Conservation (phyloP, 92 coral and sea anemone species). For the Bergia sp. region DNA sequence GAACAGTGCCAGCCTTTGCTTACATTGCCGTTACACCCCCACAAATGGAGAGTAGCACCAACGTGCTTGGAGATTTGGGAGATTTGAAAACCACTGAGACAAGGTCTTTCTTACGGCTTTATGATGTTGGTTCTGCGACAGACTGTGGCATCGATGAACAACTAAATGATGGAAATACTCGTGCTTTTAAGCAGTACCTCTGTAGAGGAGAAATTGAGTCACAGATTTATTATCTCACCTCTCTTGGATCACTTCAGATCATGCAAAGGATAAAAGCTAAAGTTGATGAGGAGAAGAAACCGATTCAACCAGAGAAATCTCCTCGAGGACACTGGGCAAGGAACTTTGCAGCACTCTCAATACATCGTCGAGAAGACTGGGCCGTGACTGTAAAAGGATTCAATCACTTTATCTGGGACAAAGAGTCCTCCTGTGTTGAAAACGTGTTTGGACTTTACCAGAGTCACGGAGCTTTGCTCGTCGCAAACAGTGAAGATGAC, state of each 20-base stretch:
- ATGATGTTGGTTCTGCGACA: too few species aligned
- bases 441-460: slow-evolving; percentile 59
- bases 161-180: neutral
- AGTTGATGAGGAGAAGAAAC: neutral
- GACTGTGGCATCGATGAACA: too few species aligned
- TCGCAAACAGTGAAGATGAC: slow-evolving; percentile 64
- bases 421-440: slow-evolving; percentile 42
- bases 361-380: slow-evolving; percentile 70
- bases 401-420: slow-evolving; percentile 61
- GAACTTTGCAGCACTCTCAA: slow-evolving; percentile 56
- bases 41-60: neutral
- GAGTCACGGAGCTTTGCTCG: slow-evolving; percentile 68
- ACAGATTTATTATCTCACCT: slow-evolving; percentile 51
- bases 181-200: slow-evolving; percentile 21
- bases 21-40: slow-evolving; percentile 54
- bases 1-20: slow-evolving; percentile 66
- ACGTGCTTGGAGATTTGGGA: too few species aligned
- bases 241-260: slow-evolving; percentile 61
- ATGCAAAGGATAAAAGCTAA: slow-evolving; percentile 35
- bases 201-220: slow-evolving; percentile 34
- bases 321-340: slow-evolving; percentile 70
- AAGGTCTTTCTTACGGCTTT: too few species aligned
- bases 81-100: too few species aligned
- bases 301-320: slow-evolving; percentile 35
- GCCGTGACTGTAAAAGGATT: slow-evolving; percentile 68